Evolutionary conservation across 37 sponge, comb jelly and placozoan genomes (phyloP).

Genomic region (Spongilla lacustris): DNA sequence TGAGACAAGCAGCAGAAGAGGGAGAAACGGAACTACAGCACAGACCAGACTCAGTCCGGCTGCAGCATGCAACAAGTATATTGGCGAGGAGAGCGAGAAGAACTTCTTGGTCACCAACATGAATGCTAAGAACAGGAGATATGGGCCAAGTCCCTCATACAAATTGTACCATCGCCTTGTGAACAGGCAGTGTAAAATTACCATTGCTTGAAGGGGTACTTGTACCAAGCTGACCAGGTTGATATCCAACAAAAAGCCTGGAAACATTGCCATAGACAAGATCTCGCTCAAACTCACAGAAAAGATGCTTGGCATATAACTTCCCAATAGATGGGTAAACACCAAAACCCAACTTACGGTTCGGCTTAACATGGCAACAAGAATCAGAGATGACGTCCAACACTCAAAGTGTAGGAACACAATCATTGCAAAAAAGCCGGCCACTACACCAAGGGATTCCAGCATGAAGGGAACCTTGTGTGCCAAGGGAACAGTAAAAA

Average conservation of each 20-base stretch:
- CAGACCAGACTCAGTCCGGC: neutral
- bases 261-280: conserved; percentile 13
- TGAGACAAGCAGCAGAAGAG: conserved; percentile 20
- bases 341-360: neutral
- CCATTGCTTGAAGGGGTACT: conserved; percentile 8
- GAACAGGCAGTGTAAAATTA: neutral
- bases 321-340: conserved; percentile 3
- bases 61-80: conserved; percentile 3
- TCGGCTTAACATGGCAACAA: conserved; percentile 3
- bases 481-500: conserved; percentile 32
- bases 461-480: neutral
- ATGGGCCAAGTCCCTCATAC: conserved; percentile 48
- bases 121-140: conserved; percentile 45
- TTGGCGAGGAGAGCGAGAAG: neutral
- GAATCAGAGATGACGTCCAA: conserved; percentile 16
- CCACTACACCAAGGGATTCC: conserved; percentile 5
- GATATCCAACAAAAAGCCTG: conserved; percentile 8
- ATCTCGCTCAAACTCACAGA: neutral
- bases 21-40: conserved; percentile 32
- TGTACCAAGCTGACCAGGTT: conserved; percentile 40
- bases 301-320: conserved; percentile 2
- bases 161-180: conserved; percentile 19
- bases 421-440: neutral
- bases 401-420: conserved; percentile 47
- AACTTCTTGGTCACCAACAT: conserved; percentile 33